Evolutionary conservation across 2,797 vertebrate species (phyloP), one percentile per base, ranked within the genome.

Genomic region (Threskiornis aethiopicus): DNA sequence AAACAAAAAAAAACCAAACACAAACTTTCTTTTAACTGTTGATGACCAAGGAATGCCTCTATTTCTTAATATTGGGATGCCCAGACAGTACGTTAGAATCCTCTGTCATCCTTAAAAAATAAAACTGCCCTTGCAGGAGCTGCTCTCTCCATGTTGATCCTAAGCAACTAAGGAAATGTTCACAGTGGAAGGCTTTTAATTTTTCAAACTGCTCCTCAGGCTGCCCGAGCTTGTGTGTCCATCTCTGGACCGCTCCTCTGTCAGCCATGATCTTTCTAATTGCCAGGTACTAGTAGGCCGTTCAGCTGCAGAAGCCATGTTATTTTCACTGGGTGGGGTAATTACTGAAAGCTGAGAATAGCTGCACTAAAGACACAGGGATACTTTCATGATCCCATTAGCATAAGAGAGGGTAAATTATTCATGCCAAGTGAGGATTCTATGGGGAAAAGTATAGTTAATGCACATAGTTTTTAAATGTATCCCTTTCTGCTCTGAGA

Each of bases 401-500:
- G 99, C 99, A 99, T 99, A 99, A 99, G 99, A 99, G 99, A 98
- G 99, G 98, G 98, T 99, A 99, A 99, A 99, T 99, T 99, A 99
- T 99, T 99, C 99, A 99, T 99, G 99, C 96, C 97, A 98, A 99
- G 99, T 99, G 99, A 99, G 99, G 99, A 99, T 99, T 99, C 99
- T 99, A 99, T 99, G 99, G 99, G 99, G 99, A 99, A 99, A 99
- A 99, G 99, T 99, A 99, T 99, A 99, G 99, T 99, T 99, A 99
- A 99, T 99, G 99, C 99, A 99, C 99, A 99, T 99, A 99, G 99
- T 99, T 99, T 99, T 99, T 99, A 99, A 99, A 99, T 99, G 99
- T 99, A 99, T 99, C 98, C 98, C 98, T 98, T 98, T 99, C 98
- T 98, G 98, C 98, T 98, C 98, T 97, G 98, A 99, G 99, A 99